Base-by-base conservation (phyloP, 2,888 invertebrate species). In the Habroteleia sp. region DNA sequence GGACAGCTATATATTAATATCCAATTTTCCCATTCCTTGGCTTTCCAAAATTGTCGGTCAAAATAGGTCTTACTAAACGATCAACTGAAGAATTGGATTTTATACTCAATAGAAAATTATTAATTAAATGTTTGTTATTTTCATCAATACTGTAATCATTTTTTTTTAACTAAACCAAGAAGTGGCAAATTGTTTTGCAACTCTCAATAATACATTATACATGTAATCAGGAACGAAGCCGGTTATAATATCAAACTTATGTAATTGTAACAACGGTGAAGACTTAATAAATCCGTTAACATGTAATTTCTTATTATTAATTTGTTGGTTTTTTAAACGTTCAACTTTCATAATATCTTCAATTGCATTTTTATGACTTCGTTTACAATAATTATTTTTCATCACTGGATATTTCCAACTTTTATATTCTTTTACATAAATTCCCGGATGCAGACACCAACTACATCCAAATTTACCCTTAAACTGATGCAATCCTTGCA, bases 181-280 rank as follows among this genome's bases (percentile, higher is more conserved):
- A 3, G 44, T 8, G 1, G 4, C 17, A 50, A 56, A 68, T 54
- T 73, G 58, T 46, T 33, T 65, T 1, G 3, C 48, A 0, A 68
- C 31, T 10, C 76, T 72, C 8, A 69, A 25, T 13, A 16, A 8
- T 4, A 63, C 17, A 31, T 33, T 50, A 13, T 77, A 74, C 74
- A 77, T 74, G n/a, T 23, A 42, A 63, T 77, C 74, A 0, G 66
- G 71, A 1, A 52, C 52, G 31, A 74, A 77, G 14, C 71, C 56
- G 1, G 7, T 1, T 16, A 77, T 66, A 2, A 77, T 41, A 50
- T 76, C 42, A 33, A 76, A 76, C 8, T 41, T 13, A 4, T 25
- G 5, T 41, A 69, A 42, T 10, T 29, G 2, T 5, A 69, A 6
- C 27, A 69, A 29, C n/a, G 48, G 10, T 0, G 71, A 39, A 10